Conservation (phyloP, 2,888 invertebrate species). For the Agrotis puta region DNA sequence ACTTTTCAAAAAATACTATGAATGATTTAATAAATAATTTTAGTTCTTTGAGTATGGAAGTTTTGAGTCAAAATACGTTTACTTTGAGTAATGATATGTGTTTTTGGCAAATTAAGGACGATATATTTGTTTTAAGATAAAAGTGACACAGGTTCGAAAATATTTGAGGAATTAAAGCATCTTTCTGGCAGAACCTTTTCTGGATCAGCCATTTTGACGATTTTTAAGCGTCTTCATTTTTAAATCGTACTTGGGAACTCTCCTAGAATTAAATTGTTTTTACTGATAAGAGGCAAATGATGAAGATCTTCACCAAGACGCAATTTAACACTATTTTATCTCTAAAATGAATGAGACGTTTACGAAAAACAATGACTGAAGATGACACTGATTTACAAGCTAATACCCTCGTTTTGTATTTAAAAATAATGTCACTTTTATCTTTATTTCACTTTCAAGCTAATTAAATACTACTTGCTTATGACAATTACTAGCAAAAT, state of each 20-base stretch:
- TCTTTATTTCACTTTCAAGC: constrained; percentile 42
- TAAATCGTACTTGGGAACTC: too few species aligned
- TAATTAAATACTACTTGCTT: constrained; percentile 38
- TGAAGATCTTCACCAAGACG: too few species aligned
- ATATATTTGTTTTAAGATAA: constrained; percentile 40
- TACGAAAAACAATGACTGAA: constrained; percentile 27
- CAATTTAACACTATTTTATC: neutral
- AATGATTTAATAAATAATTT: constrained; percentile 34
- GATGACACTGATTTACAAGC: constrained; percentile 24
- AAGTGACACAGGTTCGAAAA: constrained; percentile 27
- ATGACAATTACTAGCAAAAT: constrained; percentile 23
- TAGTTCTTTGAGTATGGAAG: constrained; percentile 31
- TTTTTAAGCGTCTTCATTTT: too few species aligned
- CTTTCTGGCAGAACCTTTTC: too few species aligned
- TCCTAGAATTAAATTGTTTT: too few species aligned
- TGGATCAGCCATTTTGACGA: too few species aligned
- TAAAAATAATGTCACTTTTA: constrained; percentile 50
- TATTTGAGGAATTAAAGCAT: neutral
- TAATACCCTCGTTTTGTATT: constrained; percentile 38
- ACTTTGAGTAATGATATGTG: constrained; percentile 56
- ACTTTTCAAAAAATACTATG: constrained; percentile 48
- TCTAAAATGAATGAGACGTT: constrained; percentile 7
- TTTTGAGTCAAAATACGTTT: constrained; percentile 39
- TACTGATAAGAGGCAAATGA: too few species aligned
- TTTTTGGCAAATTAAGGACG: constrained; percentile 58